These are phyloP conservation scores for Pelagia noctiluca DNA, from an alignment of 30 jellyfish, hydroid and myxozoan species.

Conservation along the genomic window DNA sequence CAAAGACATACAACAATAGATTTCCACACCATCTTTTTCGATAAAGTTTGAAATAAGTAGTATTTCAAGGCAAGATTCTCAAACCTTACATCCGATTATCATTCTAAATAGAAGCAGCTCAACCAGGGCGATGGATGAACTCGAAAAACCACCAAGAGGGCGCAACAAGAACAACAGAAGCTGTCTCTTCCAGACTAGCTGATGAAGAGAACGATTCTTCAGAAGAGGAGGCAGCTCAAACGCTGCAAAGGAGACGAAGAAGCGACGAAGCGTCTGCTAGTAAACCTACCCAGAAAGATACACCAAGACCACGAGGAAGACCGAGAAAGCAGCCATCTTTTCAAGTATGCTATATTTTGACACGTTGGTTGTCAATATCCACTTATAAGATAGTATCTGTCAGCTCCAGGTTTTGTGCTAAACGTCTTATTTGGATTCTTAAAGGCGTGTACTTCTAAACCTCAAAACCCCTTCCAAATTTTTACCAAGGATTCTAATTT, in stretches of 20 bases:
- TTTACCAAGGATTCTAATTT: too few relatives aligned
- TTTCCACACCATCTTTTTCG: not conserved
- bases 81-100: not conserved
- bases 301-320: slow-evolving; percentile 64
- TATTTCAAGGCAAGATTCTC: too few relatives aligned
- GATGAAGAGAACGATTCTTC: slow-evolving; percentile 39
- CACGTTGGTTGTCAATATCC: too few relatives aligned
- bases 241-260: slow-evolving; percentile 44
- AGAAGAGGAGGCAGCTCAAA: slow-evolving; percentile 56
- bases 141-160: slow-evolving; percentile 20
- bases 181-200: slow-evolving; percentile 29
- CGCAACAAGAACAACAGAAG: not conserved
- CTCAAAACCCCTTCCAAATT: too few relatives aligned
- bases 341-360: too few relatives aligned
- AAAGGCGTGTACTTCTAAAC: too few relatives aligned
- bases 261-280: not conserved
- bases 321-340: slow-evolving; percentile 33
- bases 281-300: not conserved
- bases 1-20: not conserved
- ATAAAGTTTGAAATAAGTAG: not conserved
- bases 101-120: not conserved
- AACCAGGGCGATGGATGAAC: slow-evolving; percentile 55
- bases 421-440: too few relatives aligned
- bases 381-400: too few relatives aligned
- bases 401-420: too few relatives aligned